Percentiles rank a stretch among this genome's conserved stretches.
phyloP scores from a whole-genome alignment of 2,113 vertebrate species.

The Dipodomys merriami region DNA sequence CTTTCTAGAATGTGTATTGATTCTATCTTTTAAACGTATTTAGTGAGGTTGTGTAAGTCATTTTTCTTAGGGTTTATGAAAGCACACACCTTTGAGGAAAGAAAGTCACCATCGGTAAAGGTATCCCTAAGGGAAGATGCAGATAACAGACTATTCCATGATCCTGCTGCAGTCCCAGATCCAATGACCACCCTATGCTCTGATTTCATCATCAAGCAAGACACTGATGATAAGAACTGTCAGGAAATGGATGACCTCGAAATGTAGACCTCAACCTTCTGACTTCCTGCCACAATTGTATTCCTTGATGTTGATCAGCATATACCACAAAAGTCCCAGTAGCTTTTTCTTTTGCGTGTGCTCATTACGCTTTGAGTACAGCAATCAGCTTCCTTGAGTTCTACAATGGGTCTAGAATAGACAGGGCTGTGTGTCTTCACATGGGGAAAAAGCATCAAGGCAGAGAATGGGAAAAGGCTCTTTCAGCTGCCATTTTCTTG shows the following conservation, averaged over 20 bases:
- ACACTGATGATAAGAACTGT: background rate
- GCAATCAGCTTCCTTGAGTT: background rate
- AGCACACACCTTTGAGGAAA: conserved; percentile 27
- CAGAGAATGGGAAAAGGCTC: background rate
- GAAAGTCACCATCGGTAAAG: background rate
- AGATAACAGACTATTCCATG: background rate
- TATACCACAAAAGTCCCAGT: background rate
- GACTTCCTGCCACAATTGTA: background rate
- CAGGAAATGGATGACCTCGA: background rate
- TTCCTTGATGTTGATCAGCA: background rate
- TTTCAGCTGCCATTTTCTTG: background rate
- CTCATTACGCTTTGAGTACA: background rate
- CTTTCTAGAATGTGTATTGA: conserved; percentile 26
- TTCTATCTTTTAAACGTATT: conserved; percentile 26
- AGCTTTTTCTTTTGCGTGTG: background rate
- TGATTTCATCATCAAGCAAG: background rate
- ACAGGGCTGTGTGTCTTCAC: background rate
- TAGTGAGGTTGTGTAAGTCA: conserved; percentile 28
- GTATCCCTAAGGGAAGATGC: background rate
- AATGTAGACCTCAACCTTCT: background rate
- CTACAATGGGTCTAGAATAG: background rate
- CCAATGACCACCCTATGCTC: background rate
- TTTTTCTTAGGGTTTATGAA: conserved; percentile 40
- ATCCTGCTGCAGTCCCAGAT: background rate
- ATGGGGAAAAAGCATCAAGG: background rate